A percentile compares a stretch with the other conserved stretches of the same genome.
Conservation (phyloP, 2,113 vertebrate species). For the Genyomyrus donnyi region DNA sequence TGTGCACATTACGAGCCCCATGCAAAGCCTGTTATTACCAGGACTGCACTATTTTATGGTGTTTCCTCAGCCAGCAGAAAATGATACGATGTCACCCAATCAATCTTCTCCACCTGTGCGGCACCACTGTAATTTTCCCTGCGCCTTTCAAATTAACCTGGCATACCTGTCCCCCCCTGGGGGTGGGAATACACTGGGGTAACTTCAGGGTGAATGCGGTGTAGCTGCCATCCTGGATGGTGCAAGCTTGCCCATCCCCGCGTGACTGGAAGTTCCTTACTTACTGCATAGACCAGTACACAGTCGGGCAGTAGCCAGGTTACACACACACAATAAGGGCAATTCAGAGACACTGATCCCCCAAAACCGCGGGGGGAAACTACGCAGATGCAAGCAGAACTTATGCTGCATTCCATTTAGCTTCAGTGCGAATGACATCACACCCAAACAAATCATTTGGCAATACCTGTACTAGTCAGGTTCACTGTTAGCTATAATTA, state of each 20-base stretch:
- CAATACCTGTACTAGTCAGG: background rate
- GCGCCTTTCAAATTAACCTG: background rate
- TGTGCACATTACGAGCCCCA: background rate
- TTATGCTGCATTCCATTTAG: background rate
- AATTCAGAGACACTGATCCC: background rate
- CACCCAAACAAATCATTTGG: background rate
- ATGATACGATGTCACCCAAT: background rate
- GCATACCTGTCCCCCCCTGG: background rate
- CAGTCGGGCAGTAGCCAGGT: background rate
- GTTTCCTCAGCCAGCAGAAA: background rate
- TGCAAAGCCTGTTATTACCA: background rate
- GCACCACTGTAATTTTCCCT: conserved; percentile 1
- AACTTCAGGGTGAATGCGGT: background rate
- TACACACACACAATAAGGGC: background rate
- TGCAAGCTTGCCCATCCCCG: background rate
- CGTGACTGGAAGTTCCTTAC: background rate
- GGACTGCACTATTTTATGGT: background rate
- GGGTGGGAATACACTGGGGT: background rate
- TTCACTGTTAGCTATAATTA: background rate
- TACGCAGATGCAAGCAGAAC: background rate
- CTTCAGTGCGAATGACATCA: background rate
- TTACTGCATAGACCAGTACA: background rate
- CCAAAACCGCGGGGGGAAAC: background rate
- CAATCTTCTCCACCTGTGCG: background rate
- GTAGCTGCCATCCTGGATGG: background rate